Base-by-base conservation (phyloP, 1,140 invertebrate species). In the Lepidotrigona ventralis region DNA sequence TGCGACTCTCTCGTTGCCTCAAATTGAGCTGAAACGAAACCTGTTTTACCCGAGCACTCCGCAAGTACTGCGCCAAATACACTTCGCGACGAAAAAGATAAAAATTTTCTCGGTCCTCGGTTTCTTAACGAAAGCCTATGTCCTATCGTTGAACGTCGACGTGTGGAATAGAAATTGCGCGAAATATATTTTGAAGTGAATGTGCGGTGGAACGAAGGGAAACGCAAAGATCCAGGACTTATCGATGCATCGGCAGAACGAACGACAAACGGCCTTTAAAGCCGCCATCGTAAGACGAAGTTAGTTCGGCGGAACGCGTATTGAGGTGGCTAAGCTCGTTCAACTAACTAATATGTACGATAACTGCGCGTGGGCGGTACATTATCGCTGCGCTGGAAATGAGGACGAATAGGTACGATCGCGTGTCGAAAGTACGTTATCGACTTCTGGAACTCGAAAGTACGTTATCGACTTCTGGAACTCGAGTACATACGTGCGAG, bases 381-480 rank as follows among this genome's bases (percentile, higher is more conserved):
- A 79, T 83, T 83, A 83, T 83, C 76, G 77, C 70, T 64, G 56
- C 68, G 68, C 58, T 73, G 76, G 53, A 79, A 79, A 83, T 11
- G 82, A 83, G 82, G 82, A 83, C 77, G 82, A 83, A 83, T 83
- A 83, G 82, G 82, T 83, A 79, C 75, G 77, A 83, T 79, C 82
- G 77, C 75, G 74, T 78, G 81, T 83, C 75, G 66, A 83, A 78
- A 83, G 81, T 56, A 70, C 26, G 60, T 83, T 83, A 83, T 83
- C 81, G 81, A 83, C 81, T 83, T 78, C 66, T 63, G 19, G 46
- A 83, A 78, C 46, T 78, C 66, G 81, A 70, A 78, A 83, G 81
- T 56, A 70, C 26, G 60, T 83, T 83, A 83, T 83, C 81, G 81
- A 83, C 81, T 83, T 78, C 66, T 63, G 19, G 46, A 83, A 78